A percentile compares a stretch with the other conserved stretches of the same genome.
These are phyloP conservation scores for Argopecten irradians DNA, from an alignment of 1,140 invertebrate species.

Conservation along the genomic window DNA sequence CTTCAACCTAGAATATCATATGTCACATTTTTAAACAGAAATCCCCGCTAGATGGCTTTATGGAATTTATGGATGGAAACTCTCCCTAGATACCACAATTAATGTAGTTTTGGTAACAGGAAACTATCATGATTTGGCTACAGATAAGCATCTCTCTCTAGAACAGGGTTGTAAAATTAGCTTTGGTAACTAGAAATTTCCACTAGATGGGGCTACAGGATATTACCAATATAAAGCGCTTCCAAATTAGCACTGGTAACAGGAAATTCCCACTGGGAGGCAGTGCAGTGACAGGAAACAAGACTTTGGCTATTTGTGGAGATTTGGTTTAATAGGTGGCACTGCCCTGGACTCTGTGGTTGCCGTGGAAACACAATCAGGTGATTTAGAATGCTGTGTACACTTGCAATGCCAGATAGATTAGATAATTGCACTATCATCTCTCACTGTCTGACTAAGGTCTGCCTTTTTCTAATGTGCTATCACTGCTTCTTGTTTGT, in stretches of 20 bases:
- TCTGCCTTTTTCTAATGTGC: background rate
- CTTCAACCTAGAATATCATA: no score
- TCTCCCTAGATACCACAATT: no score
- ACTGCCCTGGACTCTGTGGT: background rate
- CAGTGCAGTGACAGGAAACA: background rate
- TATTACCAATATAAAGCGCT: no score
- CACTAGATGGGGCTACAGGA: background rate
- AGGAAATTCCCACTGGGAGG: background rate
- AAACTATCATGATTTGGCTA: no score
- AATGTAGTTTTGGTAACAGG: no score
- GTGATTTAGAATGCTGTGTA: slow-evolving; percentile 17
- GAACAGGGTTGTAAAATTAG: no score
- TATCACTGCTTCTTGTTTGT: slow-evolving; percentile 17
- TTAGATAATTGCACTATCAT: background rate
- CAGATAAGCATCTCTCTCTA: no score
- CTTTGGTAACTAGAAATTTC: background rate
- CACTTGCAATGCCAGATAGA: background rate
- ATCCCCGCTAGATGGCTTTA: no score
- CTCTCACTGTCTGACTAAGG: background rate
- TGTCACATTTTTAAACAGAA: no score
- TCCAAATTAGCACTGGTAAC: no score
- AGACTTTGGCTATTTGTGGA: background rate
- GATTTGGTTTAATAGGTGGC: background rate
- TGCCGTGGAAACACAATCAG: background rate
- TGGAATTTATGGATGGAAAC: no score